phyloP scores from a whole-genome alignment of 2,888 invertebrate genomes.

The Gerosis bhagava region DNA sequence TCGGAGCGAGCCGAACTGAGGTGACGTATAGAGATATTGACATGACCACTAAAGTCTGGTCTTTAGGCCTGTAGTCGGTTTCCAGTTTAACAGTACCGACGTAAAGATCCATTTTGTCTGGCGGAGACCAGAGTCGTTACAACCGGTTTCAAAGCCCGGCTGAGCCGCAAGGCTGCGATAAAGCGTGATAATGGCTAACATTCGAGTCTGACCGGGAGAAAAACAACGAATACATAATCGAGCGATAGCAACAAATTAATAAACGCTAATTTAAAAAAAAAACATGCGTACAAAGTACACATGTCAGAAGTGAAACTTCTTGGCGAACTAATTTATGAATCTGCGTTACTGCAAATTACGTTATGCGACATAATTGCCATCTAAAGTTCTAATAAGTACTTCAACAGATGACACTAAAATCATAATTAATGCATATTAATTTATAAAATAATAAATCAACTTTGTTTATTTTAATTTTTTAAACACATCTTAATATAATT shows the following conservation, averaged over 20 bases:
- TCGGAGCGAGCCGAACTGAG: slow-evolving; percentile 6
- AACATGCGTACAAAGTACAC: no score
- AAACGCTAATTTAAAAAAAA: no score
- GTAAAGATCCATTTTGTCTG: slow-evolving; percentile 25
- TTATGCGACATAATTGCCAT: no score
- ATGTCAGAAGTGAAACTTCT: no score
- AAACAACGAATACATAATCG: slow-evolving; percentile 16
- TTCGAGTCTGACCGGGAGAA: slow-evolving; percentile 42
- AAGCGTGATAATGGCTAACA: slow-evolving; percentile 52
- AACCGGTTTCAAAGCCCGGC: slow-evolving; percentile 68
- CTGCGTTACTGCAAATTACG: no score
- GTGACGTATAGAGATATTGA: slow-evolving; percentile 26
- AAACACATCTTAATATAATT: no score
- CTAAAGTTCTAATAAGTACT: no score
- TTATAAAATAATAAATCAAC: no score
- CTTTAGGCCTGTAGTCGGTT: slow-evolving; percentile 10
- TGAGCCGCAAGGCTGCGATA: slow-evolving; percentile 57
- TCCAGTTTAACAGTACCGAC: background rate
- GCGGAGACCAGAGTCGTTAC: slow-evolving; percentile 51
- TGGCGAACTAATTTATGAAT: no score
- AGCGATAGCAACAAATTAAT: background rate
- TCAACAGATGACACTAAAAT: no score
- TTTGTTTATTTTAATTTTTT: no score
- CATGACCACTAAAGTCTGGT: slow-evolving; percentile 26
- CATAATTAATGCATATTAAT: no score